Evolutionary conservation across 2,888 invertebrate species (phyloP).

Genomic region (Napeogenes sylphis): DNA sequence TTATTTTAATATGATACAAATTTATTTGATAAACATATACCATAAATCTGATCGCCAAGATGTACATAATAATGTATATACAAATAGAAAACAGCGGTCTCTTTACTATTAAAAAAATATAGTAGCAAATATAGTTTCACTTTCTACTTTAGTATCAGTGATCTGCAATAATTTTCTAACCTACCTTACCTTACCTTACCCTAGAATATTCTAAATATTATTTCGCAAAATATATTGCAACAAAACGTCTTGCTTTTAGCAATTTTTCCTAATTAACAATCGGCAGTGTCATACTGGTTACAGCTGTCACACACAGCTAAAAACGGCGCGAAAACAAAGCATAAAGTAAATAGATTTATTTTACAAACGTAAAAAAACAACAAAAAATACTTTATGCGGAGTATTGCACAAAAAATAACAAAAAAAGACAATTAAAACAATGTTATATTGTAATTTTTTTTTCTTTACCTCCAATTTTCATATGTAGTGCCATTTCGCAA

Average conservation of each 20-base stretch:
- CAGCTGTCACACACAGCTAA: conserved; percentile 40
- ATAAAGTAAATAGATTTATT: conserved; percentile 39
- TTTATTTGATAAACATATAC: too few species aligned
- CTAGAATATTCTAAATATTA: background rate
- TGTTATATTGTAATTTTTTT: conserved; percentile 22
- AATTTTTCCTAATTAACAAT: conserved; percentile 44
- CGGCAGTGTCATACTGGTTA: conserved; percentile 73
- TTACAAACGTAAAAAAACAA: conserved; percentile 12
- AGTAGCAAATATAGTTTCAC: background rate
- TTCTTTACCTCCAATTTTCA: too few species aligned
- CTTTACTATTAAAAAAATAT: too few species aligned
- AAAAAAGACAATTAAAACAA: conserved; percentile 22
- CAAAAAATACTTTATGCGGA: conserved; percentile 45
- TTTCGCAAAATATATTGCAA: conserved; percentile 52
- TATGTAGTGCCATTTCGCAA: background rate
- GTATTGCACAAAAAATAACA: conserved; percentile 53
- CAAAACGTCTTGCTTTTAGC: conserved; percentile 58
- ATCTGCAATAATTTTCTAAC: conserved; percentile 1
- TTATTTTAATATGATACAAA: background rate
- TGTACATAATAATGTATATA: too few species aligned
- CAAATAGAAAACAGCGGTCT: too few species aligned
- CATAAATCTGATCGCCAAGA: too few species aligned
- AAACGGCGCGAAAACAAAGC: conserved; percentile 39
- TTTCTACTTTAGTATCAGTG: background rate
- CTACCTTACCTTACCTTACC: background rate